phyloP scores from a whole-genome alignment of 2,113 vertebrate genomes.

The Elanus axillaris region DNA sequence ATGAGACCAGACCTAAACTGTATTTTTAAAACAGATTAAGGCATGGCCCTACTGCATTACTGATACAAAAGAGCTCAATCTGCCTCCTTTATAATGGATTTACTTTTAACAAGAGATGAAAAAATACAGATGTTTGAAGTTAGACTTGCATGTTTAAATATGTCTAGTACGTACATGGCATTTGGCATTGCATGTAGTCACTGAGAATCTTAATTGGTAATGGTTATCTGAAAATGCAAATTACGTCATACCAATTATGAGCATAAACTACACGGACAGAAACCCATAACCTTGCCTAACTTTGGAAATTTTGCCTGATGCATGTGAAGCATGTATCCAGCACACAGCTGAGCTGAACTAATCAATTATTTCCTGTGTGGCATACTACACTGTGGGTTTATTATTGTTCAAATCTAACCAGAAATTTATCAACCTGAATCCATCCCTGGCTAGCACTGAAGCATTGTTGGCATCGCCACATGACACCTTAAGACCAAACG shows the following conservation, averaged over 20 bases:
- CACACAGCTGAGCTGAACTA: not conserved
- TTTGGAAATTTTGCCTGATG: not conserved
- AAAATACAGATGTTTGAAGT: not conserved
- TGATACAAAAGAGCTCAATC: not conserved
- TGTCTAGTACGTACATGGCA: not conserved
- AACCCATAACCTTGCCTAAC: not conserved
- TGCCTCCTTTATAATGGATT: not conserved
- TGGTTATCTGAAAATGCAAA: not conserved
- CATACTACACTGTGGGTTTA: not conserved
- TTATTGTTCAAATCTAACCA: not conserved
- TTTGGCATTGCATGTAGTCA: not conserved
- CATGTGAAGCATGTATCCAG: not conserved
- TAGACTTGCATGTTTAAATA: not conserved
- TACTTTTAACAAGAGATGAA: not conserved
- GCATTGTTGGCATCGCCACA: not conserved
- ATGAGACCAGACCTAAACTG: not conserved
- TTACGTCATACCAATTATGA: not conserved
- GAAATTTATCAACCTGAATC: not conserved
- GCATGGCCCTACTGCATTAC: not conserved
- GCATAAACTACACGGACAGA: not conserved
- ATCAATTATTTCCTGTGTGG: not conserved
- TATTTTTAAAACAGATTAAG: not conserved
- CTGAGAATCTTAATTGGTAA: not conserved
- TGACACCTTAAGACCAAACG: not conserved
- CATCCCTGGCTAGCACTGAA: not conserved